phyloP scores from a whole-genome alignment of 1,140 invertebrate species.

The Stegodyphus mimosarum region DNA sequence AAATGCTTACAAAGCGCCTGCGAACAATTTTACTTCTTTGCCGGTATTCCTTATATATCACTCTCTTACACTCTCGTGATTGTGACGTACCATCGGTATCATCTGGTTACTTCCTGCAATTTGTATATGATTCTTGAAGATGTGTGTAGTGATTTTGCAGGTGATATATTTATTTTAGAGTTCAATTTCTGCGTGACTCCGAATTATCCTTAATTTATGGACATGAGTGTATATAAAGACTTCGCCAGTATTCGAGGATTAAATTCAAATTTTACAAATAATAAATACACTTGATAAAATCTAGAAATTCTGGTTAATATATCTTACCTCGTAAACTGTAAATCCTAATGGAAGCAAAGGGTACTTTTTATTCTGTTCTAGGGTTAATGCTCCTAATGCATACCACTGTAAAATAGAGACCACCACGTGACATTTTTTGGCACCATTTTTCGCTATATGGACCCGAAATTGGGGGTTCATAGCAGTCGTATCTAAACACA shows the following conservation, averaged over 20 bases:
- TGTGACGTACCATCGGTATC: no score
- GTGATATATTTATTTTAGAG: no score
- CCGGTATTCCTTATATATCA: no score
- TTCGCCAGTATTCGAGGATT: background rate
- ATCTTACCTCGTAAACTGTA: slow-evolving; percentile 75
- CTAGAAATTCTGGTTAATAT: background rate
- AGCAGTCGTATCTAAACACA: slow-evolving; percentile 74
- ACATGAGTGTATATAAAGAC: background rate
- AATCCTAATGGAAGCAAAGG: slow-evolving; percentile 75
- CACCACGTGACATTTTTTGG: slow-evolving; percentile 78
- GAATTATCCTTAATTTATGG: no score
- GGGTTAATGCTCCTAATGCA: slow-evolving; percentile 68
- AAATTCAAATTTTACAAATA: background rate
- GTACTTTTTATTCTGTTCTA: slow-evolving; percentile 67
- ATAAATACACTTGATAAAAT: background rate
- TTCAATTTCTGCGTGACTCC: no score
- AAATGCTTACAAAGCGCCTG: no score
- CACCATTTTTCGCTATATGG: slow-evolving; percentile 73
- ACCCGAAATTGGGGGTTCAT: slow-evolving; percentile 81
- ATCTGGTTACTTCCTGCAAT: no score
- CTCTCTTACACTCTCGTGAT: no score
- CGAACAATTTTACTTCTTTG: no score
- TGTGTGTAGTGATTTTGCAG: no score
- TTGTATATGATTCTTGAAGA: no score
- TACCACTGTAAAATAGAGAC: slow-evolving; percentile 80